Percentiles rank a stretch among this genome's conserved stretches.
Evolutionary conservation across 2,888 invertebrate species (phyloP).

Genomic region (Drosophila demipolita): DNA sequence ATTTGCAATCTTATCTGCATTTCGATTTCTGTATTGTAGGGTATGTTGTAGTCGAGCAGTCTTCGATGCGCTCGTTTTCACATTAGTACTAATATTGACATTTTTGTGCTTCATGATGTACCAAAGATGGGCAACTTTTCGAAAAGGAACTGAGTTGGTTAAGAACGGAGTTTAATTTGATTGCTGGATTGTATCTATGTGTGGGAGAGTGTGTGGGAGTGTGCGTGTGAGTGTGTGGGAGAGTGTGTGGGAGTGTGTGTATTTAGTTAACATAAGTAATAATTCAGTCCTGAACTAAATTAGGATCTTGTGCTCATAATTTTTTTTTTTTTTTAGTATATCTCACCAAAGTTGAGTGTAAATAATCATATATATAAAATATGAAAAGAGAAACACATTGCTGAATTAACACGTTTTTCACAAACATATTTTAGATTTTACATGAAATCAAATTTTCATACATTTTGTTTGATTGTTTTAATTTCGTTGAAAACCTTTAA

Average conservation of each 20-base stretch:
- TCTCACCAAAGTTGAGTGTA: neutral
- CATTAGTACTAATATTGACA: slow-evolving; percentile 17
- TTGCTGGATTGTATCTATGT: neutral
- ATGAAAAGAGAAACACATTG: neutral
- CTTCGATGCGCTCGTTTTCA: neutral
- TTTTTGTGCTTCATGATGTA: slow-evolving; percentile 16
- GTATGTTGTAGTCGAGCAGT: slow-evolving; percentile 7
- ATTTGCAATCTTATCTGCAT: neutral
- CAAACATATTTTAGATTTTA: neutral
- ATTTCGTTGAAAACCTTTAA: neutral
- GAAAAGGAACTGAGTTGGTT: slow-evolving; percentile 27
- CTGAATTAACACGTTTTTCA: neutral
- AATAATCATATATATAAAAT: neutral
- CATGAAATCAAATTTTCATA: neutral
- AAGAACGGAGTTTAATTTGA: slow-evolving; percentile 23
- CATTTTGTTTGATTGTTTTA: neutral
- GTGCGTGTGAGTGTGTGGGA: neutral
- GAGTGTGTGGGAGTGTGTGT: neutral
- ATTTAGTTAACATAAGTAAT: slow-evolving; percentile 30
- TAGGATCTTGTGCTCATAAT: slow-evolving; percentile 10
- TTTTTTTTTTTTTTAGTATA: slow-evolving; percentile 1
- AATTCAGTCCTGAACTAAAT: neutral
- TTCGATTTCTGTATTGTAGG: neutral
- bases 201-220: neutral
- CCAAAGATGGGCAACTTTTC: slow-evolving; percentile 17